Percentiles rank a stretch among this genome's conserved stretches.
Conservation (phyloP, 2,888 invertebrate species). For the Ecliptopera silaceata region DNA sequence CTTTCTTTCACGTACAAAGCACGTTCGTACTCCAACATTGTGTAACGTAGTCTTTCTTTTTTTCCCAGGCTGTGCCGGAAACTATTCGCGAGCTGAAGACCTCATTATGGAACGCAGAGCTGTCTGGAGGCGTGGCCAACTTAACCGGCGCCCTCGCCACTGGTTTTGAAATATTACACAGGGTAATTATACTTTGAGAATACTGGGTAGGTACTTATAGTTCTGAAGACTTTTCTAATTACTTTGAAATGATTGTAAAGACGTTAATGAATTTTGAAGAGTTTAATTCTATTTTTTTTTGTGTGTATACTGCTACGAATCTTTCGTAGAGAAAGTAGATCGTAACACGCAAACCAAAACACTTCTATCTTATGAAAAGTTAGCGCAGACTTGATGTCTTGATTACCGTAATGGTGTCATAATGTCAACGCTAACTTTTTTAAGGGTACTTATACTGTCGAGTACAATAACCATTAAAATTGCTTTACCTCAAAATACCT, state of each 20-base stretch:
- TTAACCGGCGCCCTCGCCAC: constrained; percentile 95
- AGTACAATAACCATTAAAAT: no score
- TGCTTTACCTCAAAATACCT: no score
- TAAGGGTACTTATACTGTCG: no score
- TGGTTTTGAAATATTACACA: constrained; percentile 95
- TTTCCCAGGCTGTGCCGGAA: constrained; percentile 88
- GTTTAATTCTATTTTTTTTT: neutral
- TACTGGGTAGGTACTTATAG: constrained; percentile 4
- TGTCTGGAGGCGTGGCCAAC: constrained; percentile 90
- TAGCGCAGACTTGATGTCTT: no score
- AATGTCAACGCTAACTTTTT: no score
- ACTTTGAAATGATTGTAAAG: constrained; percentile 21
- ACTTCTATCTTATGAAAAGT: no score
- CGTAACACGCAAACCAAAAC: neutral
- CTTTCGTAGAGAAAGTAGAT: neutral
- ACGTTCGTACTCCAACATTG: constrained; percentile 11
- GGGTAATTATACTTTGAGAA: constrained; percentile 78
- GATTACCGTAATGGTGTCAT: no score
- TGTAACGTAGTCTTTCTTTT: constrained; percentile 15
- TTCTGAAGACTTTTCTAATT: constrained; percentile 23
- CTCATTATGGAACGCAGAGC: constrained; percentile 88
- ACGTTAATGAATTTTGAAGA: constrained; percentile 10
- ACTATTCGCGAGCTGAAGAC: constrained; percentile 91
- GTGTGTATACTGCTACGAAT: neutral
- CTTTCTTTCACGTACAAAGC: constrained; percentile 10